These are phyloP conservation scores for Agrotis exclamationis DNA, from an alignment of 2,888 invertebrate species.

Conservation along the genomic window DNA sequence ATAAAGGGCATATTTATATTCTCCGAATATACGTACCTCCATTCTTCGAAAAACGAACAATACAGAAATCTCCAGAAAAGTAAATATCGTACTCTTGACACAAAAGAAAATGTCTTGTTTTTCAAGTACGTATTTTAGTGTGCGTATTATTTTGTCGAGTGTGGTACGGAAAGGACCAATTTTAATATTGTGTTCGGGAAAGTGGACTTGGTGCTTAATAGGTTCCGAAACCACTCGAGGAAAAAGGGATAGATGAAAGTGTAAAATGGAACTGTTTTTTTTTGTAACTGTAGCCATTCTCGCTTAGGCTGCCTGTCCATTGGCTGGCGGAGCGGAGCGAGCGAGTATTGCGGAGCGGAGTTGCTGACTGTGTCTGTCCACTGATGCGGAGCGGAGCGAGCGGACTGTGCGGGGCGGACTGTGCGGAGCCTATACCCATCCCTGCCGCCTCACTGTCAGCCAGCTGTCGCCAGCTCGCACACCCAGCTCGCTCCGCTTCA, in stretches of 20 bases:
- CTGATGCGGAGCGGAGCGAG: too few species aligned
- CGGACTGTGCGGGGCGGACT: too few species aligned
- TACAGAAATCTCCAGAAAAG: conserved; percentile 2
- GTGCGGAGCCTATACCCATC: too few species aligned
- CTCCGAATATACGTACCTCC: background rate
- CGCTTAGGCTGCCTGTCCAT: too few species aligned
- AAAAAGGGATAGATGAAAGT: background rate
- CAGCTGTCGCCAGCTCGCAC: too few species aligned
- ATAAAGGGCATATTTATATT: conserved; percentile 10
- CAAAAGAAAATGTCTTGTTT: conserved; percentile 21
- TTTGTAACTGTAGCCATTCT: background rate
- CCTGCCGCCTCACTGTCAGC: too few species aligned
- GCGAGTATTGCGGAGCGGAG: too few species aligned
- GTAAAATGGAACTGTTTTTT: background rate
- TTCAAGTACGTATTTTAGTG: conserved; percentile 11
- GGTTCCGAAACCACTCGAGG: conserved; percentile 3
- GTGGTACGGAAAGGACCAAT: conserved; percentile 31
- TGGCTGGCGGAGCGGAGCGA: too few species aligned
- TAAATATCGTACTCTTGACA: conserved; percentile 3
- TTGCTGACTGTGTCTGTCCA: too few species aligned
- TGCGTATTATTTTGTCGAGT: conserved; percentile 14
- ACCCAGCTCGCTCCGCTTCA: too few species aligned
- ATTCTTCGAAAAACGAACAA: conserved; percentile 26
- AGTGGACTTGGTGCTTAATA: conserved; percentile 17
- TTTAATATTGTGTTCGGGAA: conserved; percentile 25